Base-by-base conservation (phyloP, 23 tunicate genomes). In the Halocynthia aurantium region DNA sequence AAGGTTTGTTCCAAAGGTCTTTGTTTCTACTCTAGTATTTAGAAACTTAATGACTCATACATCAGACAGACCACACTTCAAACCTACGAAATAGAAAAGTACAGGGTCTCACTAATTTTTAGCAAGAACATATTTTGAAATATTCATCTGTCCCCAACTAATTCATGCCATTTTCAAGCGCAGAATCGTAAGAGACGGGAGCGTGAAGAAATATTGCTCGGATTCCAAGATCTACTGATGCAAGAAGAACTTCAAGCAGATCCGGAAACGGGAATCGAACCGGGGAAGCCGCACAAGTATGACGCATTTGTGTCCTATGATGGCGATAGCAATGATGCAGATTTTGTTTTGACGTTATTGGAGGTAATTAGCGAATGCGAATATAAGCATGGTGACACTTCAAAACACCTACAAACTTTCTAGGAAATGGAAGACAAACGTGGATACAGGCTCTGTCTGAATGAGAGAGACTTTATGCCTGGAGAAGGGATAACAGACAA, bases 241-340 rank as follows among this genome's bases (percentile, higher is more conserved):
- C 72, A 72, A 17, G 97, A 90, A 20, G 78, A 17, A 40, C 55
- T 52, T 12, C 57, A 54, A 13, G 76, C 71, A 0, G 78, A 69
- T 55, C 81, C 89, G 17, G 96, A 81, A 17, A 72, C 84, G 10
- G 76, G 61, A 56, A 71, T 62, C 7, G 84, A 79, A 17, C 20
- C 51, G 8, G 49, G 40, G 40, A 60, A 60, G 51, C 21, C 21
- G 6, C 80, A 82, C 73, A 62, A 86, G 68, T 92, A 83, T 63
- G 98, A 92, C 61, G 98, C 98, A 5, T 92, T 92, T 64, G 83
- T 92, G 7, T 92, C 98, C 5, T 92, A 86, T 62, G 75, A 77
- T 63, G 50, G 77, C 49, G 53, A 76, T 22, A 40, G 56, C 8
- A 51, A 51, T 4, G 97, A 90, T 65, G 90, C 78, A 22, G 87